Percentiles rank a stretch among this genome's conserved stretches.
phyloP scores from a whole-genome alignment of 2,113 vertebrate species.

The Heterotilapia buettikoferi region DNA sequence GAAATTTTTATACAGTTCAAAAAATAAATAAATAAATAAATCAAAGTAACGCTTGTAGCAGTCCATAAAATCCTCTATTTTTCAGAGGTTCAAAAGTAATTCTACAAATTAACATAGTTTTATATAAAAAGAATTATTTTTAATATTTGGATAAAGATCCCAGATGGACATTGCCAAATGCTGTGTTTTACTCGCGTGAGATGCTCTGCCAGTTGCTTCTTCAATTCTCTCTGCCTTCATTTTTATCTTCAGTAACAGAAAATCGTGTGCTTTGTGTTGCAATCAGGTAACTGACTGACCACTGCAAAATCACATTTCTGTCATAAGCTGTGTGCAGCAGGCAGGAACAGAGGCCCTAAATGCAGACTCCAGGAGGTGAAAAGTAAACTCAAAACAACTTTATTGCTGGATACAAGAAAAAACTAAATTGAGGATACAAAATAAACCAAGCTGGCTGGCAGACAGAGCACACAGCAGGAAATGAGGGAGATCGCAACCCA shows the following conservation, averaged over 20 bases:
- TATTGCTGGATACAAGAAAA: not conserved
- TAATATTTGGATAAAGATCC: not conserved
- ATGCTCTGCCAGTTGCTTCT: not conserved
- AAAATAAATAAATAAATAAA: not conserved
- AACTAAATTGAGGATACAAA: not conserved
- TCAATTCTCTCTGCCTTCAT: not conserved
- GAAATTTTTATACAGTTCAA: not conserved
- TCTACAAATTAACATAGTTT: not conserved
- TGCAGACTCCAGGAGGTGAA: not conserved
- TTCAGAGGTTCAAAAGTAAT: not conserved
- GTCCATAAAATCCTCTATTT: not conserved
- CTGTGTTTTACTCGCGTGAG: accelerated
- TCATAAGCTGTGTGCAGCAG: accelerated
- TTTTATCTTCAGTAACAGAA: not conserved
- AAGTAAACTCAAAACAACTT: not conserved
- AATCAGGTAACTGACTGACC: not conserved
- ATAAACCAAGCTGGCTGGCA: not conserved
- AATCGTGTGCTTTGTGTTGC: not conserved
- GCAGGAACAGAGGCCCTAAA: not conserved
- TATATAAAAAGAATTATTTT: not conserved
- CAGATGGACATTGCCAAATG: not conserved
- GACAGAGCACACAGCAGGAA: not conserved
- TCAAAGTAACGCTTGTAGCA: too few species aligned
- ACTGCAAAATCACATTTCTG: not conserved
- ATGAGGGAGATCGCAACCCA: accelerated